These are phyloP conservation scores for Galemys pyrenaicus DNA, from an alignment of 2,113 vertebrate genomes.

Conservation along the genomic window DNA sequence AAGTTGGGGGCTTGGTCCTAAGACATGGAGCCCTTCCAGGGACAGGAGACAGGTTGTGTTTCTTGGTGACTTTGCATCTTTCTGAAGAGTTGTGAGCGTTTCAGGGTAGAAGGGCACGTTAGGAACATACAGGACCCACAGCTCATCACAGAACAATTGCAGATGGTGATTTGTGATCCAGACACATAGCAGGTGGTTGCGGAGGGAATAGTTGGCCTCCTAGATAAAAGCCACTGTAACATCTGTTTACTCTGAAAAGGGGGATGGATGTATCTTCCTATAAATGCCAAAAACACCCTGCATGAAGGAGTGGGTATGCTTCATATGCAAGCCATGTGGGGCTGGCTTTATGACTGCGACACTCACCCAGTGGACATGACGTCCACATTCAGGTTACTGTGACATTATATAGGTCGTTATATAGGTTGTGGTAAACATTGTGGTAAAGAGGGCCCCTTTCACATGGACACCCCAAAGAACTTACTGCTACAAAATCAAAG, in stretches of 20 bases:
- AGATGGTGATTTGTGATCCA: background rate
- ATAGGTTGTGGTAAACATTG: background rate
- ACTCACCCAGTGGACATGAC: background rate
- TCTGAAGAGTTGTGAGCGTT: background rate
- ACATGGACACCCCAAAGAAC: background rate
- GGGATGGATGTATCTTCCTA: background rate
- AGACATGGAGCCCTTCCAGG: background rate
- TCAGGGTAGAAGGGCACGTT: background rate
- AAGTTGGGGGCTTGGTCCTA: background rate
- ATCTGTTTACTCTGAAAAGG: background rate
- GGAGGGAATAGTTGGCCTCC: background rate
- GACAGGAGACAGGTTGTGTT: too few species aligned
- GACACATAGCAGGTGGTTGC: background rate
- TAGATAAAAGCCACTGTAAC: background rate
- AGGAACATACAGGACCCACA: background rate
- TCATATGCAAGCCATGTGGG: background rate
- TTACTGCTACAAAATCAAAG: background rate
- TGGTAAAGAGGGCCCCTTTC: background rate
- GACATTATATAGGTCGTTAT: background rate
- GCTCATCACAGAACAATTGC: background rate
- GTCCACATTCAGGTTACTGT: too few species aligned
- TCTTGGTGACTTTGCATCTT: constrained; percentile 42
- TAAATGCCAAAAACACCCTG: background rate
- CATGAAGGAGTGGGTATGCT: background rate
- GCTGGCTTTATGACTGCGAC: background rate